A percentile compares a stretch with the other conserved stretches of the same genome.
phyloP scores from a whole-genome alignment of 2,888 invertebrate genomes.

The Cataglyphis livida region DNA sequence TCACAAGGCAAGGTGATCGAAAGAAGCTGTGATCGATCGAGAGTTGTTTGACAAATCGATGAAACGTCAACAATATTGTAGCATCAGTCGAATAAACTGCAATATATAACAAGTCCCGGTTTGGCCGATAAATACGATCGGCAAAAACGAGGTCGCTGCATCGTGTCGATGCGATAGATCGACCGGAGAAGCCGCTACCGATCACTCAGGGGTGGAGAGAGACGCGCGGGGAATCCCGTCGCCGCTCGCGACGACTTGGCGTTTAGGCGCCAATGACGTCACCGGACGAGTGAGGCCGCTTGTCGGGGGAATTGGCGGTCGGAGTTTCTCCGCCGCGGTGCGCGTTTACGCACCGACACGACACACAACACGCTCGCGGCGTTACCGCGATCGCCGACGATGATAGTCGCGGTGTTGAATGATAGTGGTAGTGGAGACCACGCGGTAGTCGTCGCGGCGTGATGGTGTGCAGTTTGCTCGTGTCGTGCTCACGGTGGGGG shows the following conservation, averaged over 20 bases:
- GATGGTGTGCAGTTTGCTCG: conserved; percentile 50
- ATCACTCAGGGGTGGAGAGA: conserved; percentile 28
- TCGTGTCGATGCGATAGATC: conserved; percentile 23
- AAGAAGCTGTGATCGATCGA: background rate
- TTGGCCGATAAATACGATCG: background rate
- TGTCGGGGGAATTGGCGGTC: conserved; percentile 65
- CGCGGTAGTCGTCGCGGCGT: conserved; percentile 58
- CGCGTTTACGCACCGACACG: conserved; percentile 65
- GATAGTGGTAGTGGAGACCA: conserved; percentile 23
- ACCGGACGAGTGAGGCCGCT: conserved; percentile 69
- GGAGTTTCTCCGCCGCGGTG: conserved; percentile 59
- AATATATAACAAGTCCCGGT: background rate
- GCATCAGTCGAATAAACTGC: background rate
- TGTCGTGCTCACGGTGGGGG: conserved; percentile 54
- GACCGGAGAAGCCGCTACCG: conserved; percentile 35
- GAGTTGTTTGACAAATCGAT: background rate
- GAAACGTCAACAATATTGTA: background rate
- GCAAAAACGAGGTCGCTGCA: conserved; percentile 17
- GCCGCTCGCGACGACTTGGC: conserved; percentile 70
- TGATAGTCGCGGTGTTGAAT: background rate
- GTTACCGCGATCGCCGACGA: conserved; percentile 23
- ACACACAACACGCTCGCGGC: conserved; percentile 27
- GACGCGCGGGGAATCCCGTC: conserved; percentile 59
- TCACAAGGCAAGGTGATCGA: background rate
- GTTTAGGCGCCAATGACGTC: conserved; percentile 83